phyloP scores from a whole-genome alignment of 1,140 invertebrate genomes.

The Diuraphis noxia region DNA sequence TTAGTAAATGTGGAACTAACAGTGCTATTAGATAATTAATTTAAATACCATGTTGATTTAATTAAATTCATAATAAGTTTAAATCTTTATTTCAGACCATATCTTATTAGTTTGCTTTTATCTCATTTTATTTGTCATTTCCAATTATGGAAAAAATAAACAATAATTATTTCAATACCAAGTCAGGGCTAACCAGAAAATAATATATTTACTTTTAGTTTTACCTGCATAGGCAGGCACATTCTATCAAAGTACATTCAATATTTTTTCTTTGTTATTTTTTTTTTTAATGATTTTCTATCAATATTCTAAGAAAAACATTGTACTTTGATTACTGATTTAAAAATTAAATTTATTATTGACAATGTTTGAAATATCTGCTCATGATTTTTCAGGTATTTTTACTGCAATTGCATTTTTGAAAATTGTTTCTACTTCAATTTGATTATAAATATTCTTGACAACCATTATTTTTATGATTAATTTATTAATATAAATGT shows the following conservation, averaged over 20 bases:
- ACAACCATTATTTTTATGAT: not conserved
- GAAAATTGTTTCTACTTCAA: not conserved
- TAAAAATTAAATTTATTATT: not conserved
- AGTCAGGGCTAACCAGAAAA: constrained; percentile 50
- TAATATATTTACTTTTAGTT: constrained; percentile 11
- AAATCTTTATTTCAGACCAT: not conserved
- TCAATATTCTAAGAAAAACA: not conserved
- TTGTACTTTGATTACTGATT: not conserved
- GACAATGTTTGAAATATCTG: constrained; percentile 39
- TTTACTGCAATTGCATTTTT: not conserved
- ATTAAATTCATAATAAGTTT: not conserved
- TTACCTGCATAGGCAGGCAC: not conserved
- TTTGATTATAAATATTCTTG: not conserved
- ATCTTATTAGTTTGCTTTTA: not conserved
- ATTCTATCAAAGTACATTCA: not conserved
- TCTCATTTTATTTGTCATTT: constrained; percentile 13
- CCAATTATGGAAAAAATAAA: constrained; percentile 5
- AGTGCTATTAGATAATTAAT: not conserved
- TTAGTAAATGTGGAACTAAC: not conserved
- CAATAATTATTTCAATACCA: constrained; percentile 35
- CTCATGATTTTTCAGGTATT: constrained; percentile 32
- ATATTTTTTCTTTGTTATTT: not conserved
- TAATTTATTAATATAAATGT: no score
- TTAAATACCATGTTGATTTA: not conserved
- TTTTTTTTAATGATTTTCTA: not conserved